Evolutionary conservation across 2,888 invertebrate genomes (phyloP).

Genomic region (Drosophila paramelanica): DNA sequence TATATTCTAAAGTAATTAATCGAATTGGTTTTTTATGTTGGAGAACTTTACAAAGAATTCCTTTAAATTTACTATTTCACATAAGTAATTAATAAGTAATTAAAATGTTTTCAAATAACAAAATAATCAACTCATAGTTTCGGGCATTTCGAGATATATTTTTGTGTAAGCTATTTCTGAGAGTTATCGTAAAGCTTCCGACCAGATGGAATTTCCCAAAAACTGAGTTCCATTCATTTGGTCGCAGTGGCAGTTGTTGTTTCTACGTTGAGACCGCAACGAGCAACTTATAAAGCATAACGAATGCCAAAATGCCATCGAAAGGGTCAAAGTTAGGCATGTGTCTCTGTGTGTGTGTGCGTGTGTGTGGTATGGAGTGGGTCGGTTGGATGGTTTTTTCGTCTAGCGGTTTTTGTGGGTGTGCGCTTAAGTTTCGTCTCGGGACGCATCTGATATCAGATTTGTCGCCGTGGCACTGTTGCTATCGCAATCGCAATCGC

Average conservation of each 20-base stretch:
- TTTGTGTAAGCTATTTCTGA: too few species aligned
- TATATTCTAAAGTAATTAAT: background rate
- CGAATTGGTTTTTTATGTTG: background rate
- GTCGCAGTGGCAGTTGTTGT: constrained; percentile 15
- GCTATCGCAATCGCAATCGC: constrained; percentile 54
- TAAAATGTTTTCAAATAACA: too few species aligned
- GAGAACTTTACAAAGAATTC: background rate
- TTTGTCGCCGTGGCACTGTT: constrained; percentile 56
- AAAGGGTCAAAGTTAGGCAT: constrained; percentile 35
- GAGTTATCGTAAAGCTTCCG: too few species aligned
- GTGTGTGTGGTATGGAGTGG: too few species aligned
- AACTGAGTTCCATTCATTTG: constrained; percentile 13
- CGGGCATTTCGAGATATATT: too few species aligned
- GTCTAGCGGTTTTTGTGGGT: constrained; percentile 48
- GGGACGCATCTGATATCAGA: constrained; percentile 78
- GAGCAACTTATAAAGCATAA: constrained; percentile 49
- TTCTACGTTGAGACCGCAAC: constrained; percentile 39
- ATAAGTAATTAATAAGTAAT: too few species aligned
- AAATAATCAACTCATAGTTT: too few species aligned
- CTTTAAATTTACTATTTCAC: too few species aligned
- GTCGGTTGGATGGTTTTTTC: background rate
- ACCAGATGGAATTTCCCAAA: background rate
- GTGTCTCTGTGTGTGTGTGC: background rate
- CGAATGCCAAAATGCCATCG: constrained; percentile 42
- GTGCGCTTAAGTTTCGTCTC: constrained; percentile 65